These are phyloP conservation scores for Aphis craccivora DNA, from an alignment of 1,140 invertebrate species.

Conservation along the genomic window DNA sequence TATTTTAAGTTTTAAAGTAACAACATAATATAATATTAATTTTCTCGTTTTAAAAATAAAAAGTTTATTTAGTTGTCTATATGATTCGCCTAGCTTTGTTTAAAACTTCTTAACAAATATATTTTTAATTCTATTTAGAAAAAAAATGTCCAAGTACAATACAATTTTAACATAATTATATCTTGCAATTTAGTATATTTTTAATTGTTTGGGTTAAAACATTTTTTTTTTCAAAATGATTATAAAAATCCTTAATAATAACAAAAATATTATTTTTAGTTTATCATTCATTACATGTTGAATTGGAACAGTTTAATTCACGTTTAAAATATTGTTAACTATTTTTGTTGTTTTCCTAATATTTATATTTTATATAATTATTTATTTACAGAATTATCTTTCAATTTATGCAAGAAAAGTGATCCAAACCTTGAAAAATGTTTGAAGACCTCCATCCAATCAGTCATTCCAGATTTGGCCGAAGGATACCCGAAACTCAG, in stretches of 20 bases:
- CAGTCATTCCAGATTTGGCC: slow-evolving; percentile 53
- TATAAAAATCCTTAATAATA: background rate
- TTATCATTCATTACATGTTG: background rate
- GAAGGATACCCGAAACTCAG: slow-evolving; percentile 62
- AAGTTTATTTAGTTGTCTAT: background rate
- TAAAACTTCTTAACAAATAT: background rate
- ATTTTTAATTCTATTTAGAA: too few relatives aligned
- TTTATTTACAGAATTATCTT: slow-evolving; percentile 34
- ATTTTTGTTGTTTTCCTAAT: background rate
- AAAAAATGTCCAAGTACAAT: too few relatives aligned
- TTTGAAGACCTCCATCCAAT: slow-evolving; percentile 51
- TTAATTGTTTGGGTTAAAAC: background rate
- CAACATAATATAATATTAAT: too few relatives aligned
- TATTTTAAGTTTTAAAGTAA: background rate
- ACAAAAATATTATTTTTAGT: background rate
- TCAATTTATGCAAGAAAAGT: slow-evolving; percentile 58
- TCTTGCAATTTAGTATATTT: too few relatives aligned
- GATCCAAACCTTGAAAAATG: slow-evolving; percentile 55
- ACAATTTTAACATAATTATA: too few relatives aligned
- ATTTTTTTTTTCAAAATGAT: background rate
- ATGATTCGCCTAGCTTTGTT: background rate
- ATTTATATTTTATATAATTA: background rate
- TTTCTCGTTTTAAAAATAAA: too few relatives aligned
- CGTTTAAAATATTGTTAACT: background rate
- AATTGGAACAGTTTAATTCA: background rate